Evolutionary conservation across 2,888 invertebrate genomes (phyloP), one percentile per base, ranked within the genome.

Genomic region (Cerceris rybyensis): DNA sequence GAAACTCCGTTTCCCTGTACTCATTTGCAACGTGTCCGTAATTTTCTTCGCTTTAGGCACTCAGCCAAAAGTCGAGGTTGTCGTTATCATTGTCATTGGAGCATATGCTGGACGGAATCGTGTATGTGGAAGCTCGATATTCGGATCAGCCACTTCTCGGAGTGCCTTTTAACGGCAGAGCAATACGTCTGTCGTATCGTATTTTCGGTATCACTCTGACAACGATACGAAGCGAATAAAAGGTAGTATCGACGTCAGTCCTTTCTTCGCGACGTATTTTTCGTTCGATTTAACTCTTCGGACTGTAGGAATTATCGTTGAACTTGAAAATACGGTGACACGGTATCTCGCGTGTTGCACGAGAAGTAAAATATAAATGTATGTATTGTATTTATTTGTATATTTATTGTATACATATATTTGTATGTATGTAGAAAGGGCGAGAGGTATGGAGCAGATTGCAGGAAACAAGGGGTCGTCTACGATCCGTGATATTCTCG

Each of bases 121-220:
- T 61, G 80, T 61, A 66, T n/a, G 28, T 52, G 46, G 66, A 79
- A 79, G 69, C 70, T 69, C 80, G 74, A 79, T 79, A 78, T 79
- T 79, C 79, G 79, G 58, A 72, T 61, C 69, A 43, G 49, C 39
- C 41, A 8, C 14, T 58, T 28, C 28, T 28, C 65, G 54, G 17
- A 52, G 46, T 68, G 54, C 66, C 67, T 60, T 63, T 61, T 39
- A 61, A 42, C 52, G 39, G 52, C 41, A 28, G 7, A 61, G 60
- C 69, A 73, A 79, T 79, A 73, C 59, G 72, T 72, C 68, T 46
- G 50, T 68, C 52, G 70, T 28, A 28, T 28, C 28, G 28, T 28
- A 28, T 28, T 28, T 4, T 28, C 28, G 28, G 28, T 28, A 28
- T 28, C 28, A 28, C 28, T 28, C 28, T 28, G 28, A 28, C 28